phyloP scores from a whole-genome alignment of 2,797 vertebrate genomes.

The Helicolenus hilgendorfi region DNA sequence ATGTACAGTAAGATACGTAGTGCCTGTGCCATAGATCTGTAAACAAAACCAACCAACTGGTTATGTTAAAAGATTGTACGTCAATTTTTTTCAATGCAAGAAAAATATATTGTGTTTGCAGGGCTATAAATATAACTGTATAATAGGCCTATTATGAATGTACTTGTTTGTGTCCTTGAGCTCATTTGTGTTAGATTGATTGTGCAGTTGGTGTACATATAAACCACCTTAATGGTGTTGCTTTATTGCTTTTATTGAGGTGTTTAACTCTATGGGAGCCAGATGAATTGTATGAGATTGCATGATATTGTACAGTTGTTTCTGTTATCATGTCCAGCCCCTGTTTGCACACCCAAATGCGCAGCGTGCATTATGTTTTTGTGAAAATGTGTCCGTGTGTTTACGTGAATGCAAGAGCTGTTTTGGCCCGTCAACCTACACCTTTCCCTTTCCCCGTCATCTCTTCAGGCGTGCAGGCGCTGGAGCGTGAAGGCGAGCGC shows the following conservation, averaged over 20 bases:
- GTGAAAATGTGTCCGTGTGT: slow-evolving; percentile 46
- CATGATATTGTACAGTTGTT: slow-evolving; percentile 3
- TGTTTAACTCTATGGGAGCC: neutral
- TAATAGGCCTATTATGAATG: neutral
- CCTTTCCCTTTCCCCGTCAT: slow-evolving; percentile 84
- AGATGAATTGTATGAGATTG: slow-evolving; percentile 6
- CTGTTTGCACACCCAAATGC: slow-evolving; percentile 16
- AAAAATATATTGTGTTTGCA: neutral
- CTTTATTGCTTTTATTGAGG: neutral
- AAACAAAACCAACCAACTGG: neutral
- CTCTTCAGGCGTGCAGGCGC: slow-evolving; percentile 63
- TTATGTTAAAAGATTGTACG: neutral
- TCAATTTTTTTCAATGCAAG: neutral
- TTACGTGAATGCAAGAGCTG: slow-evolving; percentile 60
- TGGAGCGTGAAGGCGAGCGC: slow-evolving; percentile 73
- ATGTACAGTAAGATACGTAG: neutral
- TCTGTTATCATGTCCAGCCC: neutral
- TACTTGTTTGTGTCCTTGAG: neutral
- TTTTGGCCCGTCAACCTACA: slow-evolving; percentile 77
- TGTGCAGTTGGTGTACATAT: neutral
- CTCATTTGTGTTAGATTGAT: neutral
- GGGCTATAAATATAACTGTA: neutral
- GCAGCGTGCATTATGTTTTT: slow-evolving; percentile 35
- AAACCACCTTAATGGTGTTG: neutral
- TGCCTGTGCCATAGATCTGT: neutral